Conservation (phyloP, 2,888 invertebrate species). For the Macrophya alboannulata region DNA sequence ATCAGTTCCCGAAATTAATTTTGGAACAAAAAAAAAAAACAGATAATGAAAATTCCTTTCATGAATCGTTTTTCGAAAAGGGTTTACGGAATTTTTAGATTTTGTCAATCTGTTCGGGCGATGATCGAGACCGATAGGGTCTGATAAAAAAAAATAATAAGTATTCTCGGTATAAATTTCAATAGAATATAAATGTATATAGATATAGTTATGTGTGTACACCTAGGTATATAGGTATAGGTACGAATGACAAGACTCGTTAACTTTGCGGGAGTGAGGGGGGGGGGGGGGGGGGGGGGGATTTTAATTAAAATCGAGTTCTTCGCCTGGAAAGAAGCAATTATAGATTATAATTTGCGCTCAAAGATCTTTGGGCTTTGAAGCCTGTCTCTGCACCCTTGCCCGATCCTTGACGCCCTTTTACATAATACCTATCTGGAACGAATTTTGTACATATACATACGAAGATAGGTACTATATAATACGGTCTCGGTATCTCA, state of each 20-base stretch:
- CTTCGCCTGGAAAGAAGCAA: constrained; percentile 46
- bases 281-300: no score
- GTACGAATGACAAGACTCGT: constrained; percentile 27
- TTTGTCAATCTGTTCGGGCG: no score
- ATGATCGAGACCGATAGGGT: neutral
- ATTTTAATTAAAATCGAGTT: constrained; percentile 47
- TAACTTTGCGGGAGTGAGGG: neutral
- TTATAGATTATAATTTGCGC: constrained; percentile 45
- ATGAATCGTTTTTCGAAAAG: no score
- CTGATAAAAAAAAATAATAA: neutral
- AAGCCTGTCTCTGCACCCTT: constrained; percentile 28
- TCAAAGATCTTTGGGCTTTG: constrained; percentile 20
- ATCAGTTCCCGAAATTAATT: neutral
- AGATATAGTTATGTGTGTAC: neutral
- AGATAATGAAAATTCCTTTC: neutral
- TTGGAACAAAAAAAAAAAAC: neutral
- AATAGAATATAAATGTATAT: neutral
- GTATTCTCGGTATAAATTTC: neutral
- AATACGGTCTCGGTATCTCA: neutral
- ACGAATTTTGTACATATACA: neutral
- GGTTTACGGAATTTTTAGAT: no score
- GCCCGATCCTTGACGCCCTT: neutral
- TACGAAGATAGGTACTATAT: neutral
- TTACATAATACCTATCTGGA: neutral
- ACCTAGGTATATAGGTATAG: neutral